Conservation (phyloP, 1,140 invertebrate genomes). For the Idris sp. region DNA sequence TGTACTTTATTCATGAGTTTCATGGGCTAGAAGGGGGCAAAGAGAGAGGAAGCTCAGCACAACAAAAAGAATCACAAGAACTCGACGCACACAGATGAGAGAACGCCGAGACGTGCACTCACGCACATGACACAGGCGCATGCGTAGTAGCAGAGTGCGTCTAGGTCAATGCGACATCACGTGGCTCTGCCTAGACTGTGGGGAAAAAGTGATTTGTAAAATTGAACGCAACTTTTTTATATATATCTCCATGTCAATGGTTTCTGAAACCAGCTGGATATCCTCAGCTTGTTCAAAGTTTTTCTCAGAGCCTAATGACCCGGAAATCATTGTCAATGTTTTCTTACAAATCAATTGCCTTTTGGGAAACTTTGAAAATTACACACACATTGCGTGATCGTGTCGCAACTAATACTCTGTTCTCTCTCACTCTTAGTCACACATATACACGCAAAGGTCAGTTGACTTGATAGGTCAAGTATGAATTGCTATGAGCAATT, state of each 20-base stretch:
- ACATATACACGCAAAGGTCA: constrained; percentile 35
- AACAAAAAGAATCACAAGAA: constrained; percentile 35
- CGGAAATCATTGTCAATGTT: constrained; percentile 9
- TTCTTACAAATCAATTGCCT: not conserved
- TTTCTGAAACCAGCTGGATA: not conserved
- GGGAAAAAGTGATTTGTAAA: constrained; percentile 31
- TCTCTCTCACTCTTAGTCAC: too few relatives aligned
- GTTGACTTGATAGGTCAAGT: constrained; percentile 44
- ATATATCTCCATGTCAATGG: constrained; percentile 14
- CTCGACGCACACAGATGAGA: constrained; percentile 5
- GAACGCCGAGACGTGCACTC: constrained; percentile 1
- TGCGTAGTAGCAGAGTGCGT: constrained; percentile 30
- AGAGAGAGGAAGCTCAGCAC: constrained; percentile 18
- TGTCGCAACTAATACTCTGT: too few relatives aligned
- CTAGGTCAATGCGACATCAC: constrained; percentile 55
- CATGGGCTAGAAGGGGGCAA: too few relatives aligned
- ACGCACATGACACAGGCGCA: constrained; percentile 21
- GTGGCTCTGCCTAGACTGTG: constrained; percentile 23
- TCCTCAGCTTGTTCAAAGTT: too few relatives aligned
- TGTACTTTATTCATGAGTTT: constrained; percentile 46
- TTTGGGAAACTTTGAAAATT: too few relatives aligned
- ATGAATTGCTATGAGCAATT: too few relatives aligned
- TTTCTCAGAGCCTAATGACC: constrained; percentile 13
- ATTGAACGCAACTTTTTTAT: constrained; percentile 2
- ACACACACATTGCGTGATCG: too few relatives aligned